Evolutionary conservation across 1,140 invertebrate species (phyloP).

Genomic region (Meteorus sp.): DNA sequence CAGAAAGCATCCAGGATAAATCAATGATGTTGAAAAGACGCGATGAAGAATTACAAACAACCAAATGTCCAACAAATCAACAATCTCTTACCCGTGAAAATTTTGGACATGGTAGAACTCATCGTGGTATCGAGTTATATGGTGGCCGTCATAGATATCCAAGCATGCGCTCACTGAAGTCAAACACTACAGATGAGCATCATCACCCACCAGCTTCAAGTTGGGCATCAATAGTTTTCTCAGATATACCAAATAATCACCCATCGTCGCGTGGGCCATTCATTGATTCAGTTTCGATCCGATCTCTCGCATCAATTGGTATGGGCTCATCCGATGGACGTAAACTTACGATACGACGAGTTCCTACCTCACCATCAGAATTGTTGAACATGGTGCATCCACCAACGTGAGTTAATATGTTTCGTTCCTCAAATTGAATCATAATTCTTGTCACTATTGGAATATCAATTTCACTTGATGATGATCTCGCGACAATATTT

Average conservation of each 20-base stretch:
- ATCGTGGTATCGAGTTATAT: conserved; percentile 33
- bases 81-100: conserved; percentile 23
- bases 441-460: background rate
- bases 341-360: conserved; percentile 77
- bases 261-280: conserved; percentile 39
- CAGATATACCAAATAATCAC: conserved; percentile 28
- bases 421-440: background rate
- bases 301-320: conserved; percentile 78
- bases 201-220: conserved; percentile 34
- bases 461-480: background rate
- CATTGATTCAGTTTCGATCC: conserved; percentile 69
- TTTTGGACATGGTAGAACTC: conserved; percentile 22
- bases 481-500: background rate
- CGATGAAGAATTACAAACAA: background rate
- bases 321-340: conserved; percentile 85
- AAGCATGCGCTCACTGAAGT: conserved; percentile 45
- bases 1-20: conserved; percentile 41
- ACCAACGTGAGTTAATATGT: conserved; percentile 70
- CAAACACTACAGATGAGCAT: conserved; percentile 41
- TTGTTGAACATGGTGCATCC: conserved; percentile 79
- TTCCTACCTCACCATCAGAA: conserved; percentile 80
- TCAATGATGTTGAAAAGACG: conserved; percentile 24
- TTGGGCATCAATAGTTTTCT: conserved; percentile 42
- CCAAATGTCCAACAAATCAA: background rate
- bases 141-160: conserved; percentile 36